Evolutionary conservation across 2,113 vertebrate species (phyloP).

Genomic region (Struthidea cinerea): DNA sequence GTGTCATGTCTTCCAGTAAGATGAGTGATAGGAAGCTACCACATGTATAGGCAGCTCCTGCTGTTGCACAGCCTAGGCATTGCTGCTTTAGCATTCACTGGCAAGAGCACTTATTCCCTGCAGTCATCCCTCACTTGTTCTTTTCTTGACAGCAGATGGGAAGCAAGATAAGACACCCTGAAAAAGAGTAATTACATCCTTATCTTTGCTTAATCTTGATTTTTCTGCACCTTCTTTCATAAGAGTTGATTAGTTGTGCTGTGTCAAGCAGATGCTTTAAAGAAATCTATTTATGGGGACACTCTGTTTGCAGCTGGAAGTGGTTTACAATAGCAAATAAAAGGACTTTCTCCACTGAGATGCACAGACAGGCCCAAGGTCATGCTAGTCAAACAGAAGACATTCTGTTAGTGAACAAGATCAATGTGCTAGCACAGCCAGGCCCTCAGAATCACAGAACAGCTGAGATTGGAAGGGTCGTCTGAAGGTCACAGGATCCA

Average conservation of each 20-base stretch:
- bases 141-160: background rate
- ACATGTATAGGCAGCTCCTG: background rate
- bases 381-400: background rate
- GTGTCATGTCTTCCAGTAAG: background rate
- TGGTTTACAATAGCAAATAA: background rate
- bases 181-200: constrained; percentile 5
- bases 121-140: background rate
- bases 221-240: constrained; percentile 32
- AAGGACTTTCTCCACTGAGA: background rate
- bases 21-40: background rate
- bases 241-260: background rate
- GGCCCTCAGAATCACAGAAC: background rate
- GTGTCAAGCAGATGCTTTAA: background rate
- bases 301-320: background rate
- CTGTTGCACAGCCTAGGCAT: background rate
- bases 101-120: background rate
- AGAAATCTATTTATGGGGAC: background rate
- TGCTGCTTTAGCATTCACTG: background rate
- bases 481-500: background rate
- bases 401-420: background rate
- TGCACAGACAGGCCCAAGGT: background rate
- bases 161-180: background rate
- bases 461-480: background rate
- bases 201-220: constrained; percentile 24
- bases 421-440: background rate